phyloP scores from a whole-genome alignment of 2,797 vertebrate genomes.

The Sebastes iracundus region DNA sequence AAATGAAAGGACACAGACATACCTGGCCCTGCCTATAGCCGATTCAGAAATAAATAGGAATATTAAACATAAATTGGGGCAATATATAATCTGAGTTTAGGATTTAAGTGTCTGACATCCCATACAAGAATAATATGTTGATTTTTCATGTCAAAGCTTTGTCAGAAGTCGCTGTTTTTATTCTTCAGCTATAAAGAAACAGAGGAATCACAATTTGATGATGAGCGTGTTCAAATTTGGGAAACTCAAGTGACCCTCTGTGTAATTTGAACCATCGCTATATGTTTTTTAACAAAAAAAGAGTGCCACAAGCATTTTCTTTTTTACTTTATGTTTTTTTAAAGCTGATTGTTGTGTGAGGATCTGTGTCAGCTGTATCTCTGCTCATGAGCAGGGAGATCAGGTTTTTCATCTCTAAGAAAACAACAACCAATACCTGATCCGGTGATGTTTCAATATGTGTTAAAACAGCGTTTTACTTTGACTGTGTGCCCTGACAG shows the following conservation, averaged over 20 bases:
- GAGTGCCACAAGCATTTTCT: neutral
- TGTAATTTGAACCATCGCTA: neutral
- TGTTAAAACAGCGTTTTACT: neutral
- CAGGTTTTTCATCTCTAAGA: neutral
- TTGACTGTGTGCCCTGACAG: neutral
- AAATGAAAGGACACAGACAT: neutral
- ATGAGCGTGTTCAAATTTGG: neutral
- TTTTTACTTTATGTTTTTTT: neutral
- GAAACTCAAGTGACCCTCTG: neutral
- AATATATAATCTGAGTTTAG: neutral
- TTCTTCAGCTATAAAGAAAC: neutral
- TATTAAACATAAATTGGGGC: neutral
- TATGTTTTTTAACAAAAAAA: neutral
- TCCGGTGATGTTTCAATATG: neutral
- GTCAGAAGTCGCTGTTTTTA: neutral
- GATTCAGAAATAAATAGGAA: neutral
- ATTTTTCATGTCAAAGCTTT: neutral
- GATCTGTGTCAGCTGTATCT: neutral
- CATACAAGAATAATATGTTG: neutral
- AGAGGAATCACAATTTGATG: neutral
- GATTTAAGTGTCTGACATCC: neutral
- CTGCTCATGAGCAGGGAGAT: neutral
- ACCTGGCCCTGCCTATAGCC: neutral
- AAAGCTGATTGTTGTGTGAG: neutral
- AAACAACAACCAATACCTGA: neutral